Conservation (phyloP, 2,888 invertebrate genomes). For the Thymelicus sylvestris region DNA sequence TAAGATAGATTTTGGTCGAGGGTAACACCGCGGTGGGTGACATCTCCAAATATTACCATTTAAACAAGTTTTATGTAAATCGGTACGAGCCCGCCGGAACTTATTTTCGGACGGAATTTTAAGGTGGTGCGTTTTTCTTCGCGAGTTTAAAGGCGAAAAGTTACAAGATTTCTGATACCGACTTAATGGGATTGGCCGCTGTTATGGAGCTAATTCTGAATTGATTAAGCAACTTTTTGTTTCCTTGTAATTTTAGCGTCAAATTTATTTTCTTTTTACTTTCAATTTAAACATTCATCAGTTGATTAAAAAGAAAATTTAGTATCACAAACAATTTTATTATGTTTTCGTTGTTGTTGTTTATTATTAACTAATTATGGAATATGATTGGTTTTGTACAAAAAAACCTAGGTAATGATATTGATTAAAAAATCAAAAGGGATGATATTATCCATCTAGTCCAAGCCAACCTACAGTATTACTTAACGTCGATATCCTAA, state of each 20-base stretch:
- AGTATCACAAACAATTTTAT: not conserved
- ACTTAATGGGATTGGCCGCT: constrained; percentile 75
- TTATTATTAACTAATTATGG: not conserved
- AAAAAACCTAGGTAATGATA: too few relatives aligned
- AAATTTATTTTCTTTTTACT: constrained; percentile 34
- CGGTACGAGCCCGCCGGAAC: constrained; percentile 67
- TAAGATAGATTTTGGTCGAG: constrained; percentile 63
- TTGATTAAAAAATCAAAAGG: too few relatives aligned
- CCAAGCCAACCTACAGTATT: too few relatives aligned
- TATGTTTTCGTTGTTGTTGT: not conserved
- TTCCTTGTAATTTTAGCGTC: constrained; percentile 33
- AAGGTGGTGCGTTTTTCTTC: constrained; percentile 70
- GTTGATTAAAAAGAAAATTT: constrained; percentile 26
- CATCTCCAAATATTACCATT: constrained; percentile 84
- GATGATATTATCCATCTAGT: too few relatives aligned
- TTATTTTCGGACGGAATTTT: constrained; percentile 78
- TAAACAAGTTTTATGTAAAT: constrained; percentile 85
- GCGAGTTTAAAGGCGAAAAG: constrained; percentile 73
- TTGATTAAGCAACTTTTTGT: constrained; percentile 69
- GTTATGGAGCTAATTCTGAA: constrained; percentile 68
- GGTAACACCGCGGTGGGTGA: constrained; percentile 72
- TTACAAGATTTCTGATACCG: constrained; percentile 73
- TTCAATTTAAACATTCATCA: constrained; percentile 28
- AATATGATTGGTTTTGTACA: too few relatives aligned
- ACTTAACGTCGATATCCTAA: too few relatives aligned